Percentiles rank a stretch among this genome's conserved stretches.
phyloP scores from a whole-genome alignment of 2,888 invertebrate genomes.

The Mystacides longicornis region DNA sequence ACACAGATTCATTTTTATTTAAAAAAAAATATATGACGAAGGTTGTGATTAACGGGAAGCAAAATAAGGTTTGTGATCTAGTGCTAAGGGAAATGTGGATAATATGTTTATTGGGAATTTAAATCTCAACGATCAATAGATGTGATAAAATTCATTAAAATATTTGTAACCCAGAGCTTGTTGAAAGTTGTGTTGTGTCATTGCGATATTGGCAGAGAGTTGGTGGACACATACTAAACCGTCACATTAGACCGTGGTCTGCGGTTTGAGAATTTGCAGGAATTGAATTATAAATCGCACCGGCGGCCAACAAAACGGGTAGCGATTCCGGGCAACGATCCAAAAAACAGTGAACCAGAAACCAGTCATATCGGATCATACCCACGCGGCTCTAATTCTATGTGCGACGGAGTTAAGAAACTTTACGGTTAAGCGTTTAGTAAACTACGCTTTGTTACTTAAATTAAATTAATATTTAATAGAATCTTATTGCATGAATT shows the following conservation, averaged over 20 bases:
- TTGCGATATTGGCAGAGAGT: conserved; percentile 14
- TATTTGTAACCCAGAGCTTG: not conserved
- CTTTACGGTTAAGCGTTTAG: not conserved
- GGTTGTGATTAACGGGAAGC: no score
- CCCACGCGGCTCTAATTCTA: conserved; percentile 3
- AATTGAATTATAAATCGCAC: conserved; percentile 25
- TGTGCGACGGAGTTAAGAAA: not conserved
- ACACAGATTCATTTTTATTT: no score
- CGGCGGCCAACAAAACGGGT: conserved; percentile 19
- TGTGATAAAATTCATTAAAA: conserved; percentile 2
- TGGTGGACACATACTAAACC: conserved; percentile 11
- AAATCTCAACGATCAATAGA: no score
- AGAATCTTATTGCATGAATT: no score
- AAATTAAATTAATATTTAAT: no score
- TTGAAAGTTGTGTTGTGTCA: not conserved
- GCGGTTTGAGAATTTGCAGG: conserved; percentile 15
- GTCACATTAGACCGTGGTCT: conserved; percentile 19
- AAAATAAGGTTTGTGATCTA: no score
- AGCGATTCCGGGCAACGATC: conserved; percentile 18
- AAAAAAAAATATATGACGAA: no score
- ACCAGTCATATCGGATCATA: conserved; percentile 24
- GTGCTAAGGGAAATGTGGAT: no score
- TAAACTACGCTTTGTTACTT: not conserved
- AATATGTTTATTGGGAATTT: no score
- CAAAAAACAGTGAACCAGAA: conserved; percentile 25